Percentiles rank a stretch among this genome's conserved stretches.
phyloP scores from a whole-genome alignment of 2,888 invertebrate genomes.

The Platycheirus albimanus region DNA sequence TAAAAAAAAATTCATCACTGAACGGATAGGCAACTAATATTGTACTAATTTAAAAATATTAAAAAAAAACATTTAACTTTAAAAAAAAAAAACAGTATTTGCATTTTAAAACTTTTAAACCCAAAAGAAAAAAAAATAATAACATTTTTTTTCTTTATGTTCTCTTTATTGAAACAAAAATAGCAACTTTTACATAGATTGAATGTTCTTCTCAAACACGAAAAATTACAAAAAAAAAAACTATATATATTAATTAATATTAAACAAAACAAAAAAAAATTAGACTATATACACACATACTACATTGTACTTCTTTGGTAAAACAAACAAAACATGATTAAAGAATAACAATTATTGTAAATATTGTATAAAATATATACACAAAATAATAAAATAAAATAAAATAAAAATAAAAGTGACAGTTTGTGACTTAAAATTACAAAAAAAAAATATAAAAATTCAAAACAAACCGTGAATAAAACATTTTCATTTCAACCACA shows the following conservation, averaged over 20 bases:
- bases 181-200: constrained; percentile 70
- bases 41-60: constrained; percentile 70
- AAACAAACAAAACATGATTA: constrained; percentile 53
- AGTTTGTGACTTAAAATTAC: constrained; percentile 55
- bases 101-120: constrained; percentile 63
- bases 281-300: constrained; percentile 70
- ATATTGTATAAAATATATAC: constrained; percentile 75
- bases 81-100: constrained; percentile 73
- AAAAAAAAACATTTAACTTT: constrained; percentile 73
- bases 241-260: constrained; percentile 63
- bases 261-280: constrained; percentile 53
- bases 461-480: constrained; percentile 27
- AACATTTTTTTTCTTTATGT: constrained; percentile 62
- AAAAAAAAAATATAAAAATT: constrained; percentile 27
- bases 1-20: constrained; percentile 50
- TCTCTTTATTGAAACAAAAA: constrained; percentile 57
- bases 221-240: constrained; percentile 52
- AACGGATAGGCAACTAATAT: constrained; percentile 66
- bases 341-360: constrained; percentile 72
- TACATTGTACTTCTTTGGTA: constrained; percentile 72
- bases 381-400: too few relatives aligned
- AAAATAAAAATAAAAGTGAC: constrained; percentile 38
- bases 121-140: constrained; percentile 52
- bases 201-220: constrained; percentile 68
- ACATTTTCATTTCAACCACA: constrained; percentile 38